A percentile compares a stretch with the other conserved stretches of the same genome.
These are phyloP conservation scores for Apotomis capreana DNA, from an alignment of 2,888 invertebrate genomes.

Conservation along the genomic window DNA sequence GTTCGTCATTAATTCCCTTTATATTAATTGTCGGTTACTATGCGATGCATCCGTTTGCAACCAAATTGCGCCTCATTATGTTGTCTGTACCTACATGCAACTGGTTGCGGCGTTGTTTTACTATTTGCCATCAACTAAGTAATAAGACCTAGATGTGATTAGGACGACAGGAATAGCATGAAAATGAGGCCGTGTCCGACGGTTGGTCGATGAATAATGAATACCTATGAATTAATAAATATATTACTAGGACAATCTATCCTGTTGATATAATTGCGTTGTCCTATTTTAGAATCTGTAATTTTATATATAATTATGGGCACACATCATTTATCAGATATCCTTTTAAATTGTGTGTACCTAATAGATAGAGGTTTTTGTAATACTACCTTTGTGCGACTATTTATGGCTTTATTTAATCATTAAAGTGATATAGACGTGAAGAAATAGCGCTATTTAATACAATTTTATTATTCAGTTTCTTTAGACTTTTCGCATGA, in stretches of 20 bases:
- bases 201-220: slow-evolving; percentile 26
- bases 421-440: neutral
- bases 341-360: slow-evolving; percentile 1
- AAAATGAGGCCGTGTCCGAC: slow-evolving; percentile 32
- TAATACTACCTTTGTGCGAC: neutral
- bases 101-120: slow-evolving; percentile 47
- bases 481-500: too few relatives aligned
- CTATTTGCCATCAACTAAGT: slow-evolving; percentile 39
- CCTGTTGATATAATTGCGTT: slow-evolving; percentile 14
- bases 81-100: slow-evolving; percentile 54
- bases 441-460: too few relatives aligned
- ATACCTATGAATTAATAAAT: slow-evolving; percentile 34
- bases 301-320: slow-evolving; percentile 7
- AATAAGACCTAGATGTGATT: slow-evolving; percentile 40
- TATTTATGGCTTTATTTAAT: neutral
- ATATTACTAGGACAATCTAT: slow-evolving; percentile 30
- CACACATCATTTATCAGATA: slow-evolving; percentile 13
- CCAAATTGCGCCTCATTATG: slow-evolving; percentile 69
- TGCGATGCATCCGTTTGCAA: slow-evolving; percentile 69
- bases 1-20: slow-evolving; percentile 61
- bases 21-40: slow-evolving; percentile 72
- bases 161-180: slow-evolving; percentile 38
- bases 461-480: too few relatives aligned
- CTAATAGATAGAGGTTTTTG: neutral
- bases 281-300: slow-evolving; percentile 9